Conservation (phyloP, 2,797 vertebrate genomes). For the Danio kyathit region DNA sequence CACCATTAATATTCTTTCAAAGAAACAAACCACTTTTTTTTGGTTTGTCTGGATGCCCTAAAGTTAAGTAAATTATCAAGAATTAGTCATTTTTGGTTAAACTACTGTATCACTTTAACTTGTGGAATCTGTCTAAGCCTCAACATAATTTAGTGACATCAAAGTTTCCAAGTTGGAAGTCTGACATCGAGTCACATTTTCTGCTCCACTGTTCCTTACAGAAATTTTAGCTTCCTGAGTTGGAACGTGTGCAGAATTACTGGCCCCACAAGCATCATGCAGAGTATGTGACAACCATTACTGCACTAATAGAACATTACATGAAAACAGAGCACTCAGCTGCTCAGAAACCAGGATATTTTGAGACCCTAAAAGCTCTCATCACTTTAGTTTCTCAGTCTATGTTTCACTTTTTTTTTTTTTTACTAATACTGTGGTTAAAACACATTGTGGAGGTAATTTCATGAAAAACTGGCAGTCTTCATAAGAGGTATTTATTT, state of each 20-base stretch:
- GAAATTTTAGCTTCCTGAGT: neutral
- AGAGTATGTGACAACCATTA: conserved; percentile 44
- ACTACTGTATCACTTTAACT: no score
- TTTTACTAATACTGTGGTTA: neutral
- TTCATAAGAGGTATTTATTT: conserved; percentile 4
- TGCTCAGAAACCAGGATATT: conserved; percentile 27
- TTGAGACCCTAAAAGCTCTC: conserved; percentile 17
- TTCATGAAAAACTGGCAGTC: neutral
- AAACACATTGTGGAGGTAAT: neutral
- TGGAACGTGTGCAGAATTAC: neutral
- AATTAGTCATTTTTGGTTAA: no score
- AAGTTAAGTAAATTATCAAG: no score
- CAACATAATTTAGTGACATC: neutral
- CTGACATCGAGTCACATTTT: neutral
- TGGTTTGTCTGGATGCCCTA: no score
- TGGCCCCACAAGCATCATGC: conserved; percentile 44
- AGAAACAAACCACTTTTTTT: no score
- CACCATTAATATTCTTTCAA: no score
- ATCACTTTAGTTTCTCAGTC: neutral
- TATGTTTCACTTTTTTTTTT: conserved; percentile 15
- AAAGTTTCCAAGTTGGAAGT: conserved; percentile 2
- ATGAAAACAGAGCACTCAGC: conserved; percentile 28
- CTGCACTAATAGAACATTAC: conserved; percentile 51
- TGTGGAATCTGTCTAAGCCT: no score
- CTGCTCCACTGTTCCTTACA: neutral